Base-by-base conservation (phyloP, 2,113 vertebrate species). In the Odobenus rosmarus region DNA sequence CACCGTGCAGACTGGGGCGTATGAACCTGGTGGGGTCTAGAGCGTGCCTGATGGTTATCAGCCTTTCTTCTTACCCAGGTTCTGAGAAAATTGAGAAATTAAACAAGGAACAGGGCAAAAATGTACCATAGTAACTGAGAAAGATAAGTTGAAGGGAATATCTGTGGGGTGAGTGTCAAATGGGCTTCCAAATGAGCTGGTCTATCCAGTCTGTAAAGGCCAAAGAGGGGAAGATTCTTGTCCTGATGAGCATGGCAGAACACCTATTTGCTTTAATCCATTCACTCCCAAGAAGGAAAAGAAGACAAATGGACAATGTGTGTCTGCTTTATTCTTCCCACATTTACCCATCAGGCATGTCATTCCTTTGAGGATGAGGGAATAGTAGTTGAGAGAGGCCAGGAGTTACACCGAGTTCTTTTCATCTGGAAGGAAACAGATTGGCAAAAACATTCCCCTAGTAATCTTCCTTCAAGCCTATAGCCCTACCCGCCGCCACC, bases 41-140 rank as follows among this genome's bases (percentile, higher is more conserved):
- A 69, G 39, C 51, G 3, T 23, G 26, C 26, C 49, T 36, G 24
- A 1, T 26, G 59, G 36, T 69, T 76, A 46, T 33, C 53, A 69
- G 11, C 11, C 13, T n/a, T 53, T 19, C 72, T 95, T 80, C 51
- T 94, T 46, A 26, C 23, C 51, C 7, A 28, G 11, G n/a, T 82
- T 83, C 51, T 53, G 18, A 94, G 80, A 26, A 61, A 92, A 88
- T 3, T 93, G 42, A 87, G n/a, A 88, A 86, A 46, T 23, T 81
- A 95, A 96, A 76, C 39, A 55, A 91, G 24, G 51, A 92, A 31
- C 33, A 84, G 15, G 7, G 18, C 80, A 51, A 62, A 96, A 79
- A 33, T n/a, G 33, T 74, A 72, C 33, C 7, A 0, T 19, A 42
- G 15, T 67, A 93, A 89, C 53, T n/a, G 11, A 95, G 36, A 64